Percentiles rank a stretch among this genome's conserved stretches.
Evolutionary conservation across 2,113 vertebrate genomes (phyloP).

Genomic region (Cephalopholis sonnerati): DNA sequence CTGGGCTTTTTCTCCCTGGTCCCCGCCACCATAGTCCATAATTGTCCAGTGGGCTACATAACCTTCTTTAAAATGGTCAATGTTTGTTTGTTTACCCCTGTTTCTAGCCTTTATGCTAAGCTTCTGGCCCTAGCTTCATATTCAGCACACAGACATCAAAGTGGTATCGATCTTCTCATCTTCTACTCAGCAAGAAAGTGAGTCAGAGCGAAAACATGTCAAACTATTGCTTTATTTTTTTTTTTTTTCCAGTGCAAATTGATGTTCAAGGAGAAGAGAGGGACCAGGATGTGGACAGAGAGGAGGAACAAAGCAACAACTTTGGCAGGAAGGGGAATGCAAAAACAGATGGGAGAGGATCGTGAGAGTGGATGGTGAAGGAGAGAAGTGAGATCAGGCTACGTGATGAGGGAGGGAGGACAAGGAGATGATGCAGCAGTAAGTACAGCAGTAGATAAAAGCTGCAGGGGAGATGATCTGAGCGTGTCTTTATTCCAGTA

Average conservation of each 20-base stretch:
- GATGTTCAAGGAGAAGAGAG: not conserved
- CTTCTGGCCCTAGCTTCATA: too few relatives aligned
- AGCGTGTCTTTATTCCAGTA: slow-evolving; percentile 73
- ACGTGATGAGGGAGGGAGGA: slow-evolving; percentile 4
- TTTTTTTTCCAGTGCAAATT: not conserved
- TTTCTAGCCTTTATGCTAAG: too few relatives aligned
- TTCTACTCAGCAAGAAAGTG: not conserved
- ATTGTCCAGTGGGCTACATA: too few relatives aligned
- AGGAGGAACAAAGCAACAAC: not conserved
- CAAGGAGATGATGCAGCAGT: slow-evolving; percentile 60
- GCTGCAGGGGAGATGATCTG: slow-evolving; percentile 60
- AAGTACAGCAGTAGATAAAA: slow-evolving; percentile 48
- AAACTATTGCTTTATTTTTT: not conserved
- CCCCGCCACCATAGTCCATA: too few relatives aligned
- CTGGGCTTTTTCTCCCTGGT: too few relatives aligned
- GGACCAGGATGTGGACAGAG: not conserved
- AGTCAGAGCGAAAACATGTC: not conserved
- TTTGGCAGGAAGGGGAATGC: not conserved
- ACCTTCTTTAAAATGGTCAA: too few relatives aligned
- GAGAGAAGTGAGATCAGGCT: slow-evolving; percentile 12
- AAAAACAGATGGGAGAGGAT: not conserved
- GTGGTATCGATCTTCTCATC: not conserved
- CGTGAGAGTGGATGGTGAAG: slow-evolving; percentile 11
- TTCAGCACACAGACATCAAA: too few relatives aligned
- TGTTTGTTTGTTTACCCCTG: too few relatives aligned